A percentile compares a stretch with the other conserved stretches of the same genome.
Evolutionary conservation across 2,797 vertebrate genomes (phyloP).

Genomic region (Crotalus adamanteus): DNA sequence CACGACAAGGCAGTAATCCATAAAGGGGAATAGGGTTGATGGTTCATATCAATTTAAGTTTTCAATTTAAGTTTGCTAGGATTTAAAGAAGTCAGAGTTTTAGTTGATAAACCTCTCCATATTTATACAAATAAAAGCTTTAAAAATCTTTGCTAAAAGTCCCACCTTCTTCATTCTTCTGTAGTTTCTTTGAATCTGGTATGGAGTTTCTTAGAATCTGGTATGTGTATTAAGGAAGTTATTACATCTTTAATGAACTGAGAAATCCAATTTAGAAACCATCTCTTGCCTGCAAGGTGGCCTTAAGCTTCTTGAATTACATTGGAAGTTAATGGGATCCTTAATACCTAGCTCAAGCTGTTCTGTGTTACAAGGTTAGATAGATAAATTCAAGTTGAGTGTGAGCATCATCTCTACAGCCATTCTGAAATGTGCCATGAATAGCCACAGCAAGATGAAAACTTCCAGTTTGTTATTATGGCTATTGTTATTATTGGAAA

Average conservation of each 20-base stretch:
- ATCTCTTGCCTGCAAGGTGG: slow-evolving; percentile 23
- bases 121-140: not conserved
- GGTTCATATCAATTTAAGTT: not conserved
- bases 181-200: slow-evolving; percentile 19
- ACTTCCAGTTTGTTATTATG: not conserved
- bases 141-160: slow-evolving; percentile 22
- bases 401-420: not conserved
- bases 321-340: slow-evolving; percentile 11
- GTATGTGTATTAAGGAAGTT: slow-evolving; percentile 30
- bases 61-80: not conserved
- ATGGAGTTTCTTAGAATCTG: slow-evolving; percentile 21
- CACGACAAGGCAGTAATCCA: no score
- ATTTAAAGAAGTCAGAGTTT: slow-evolving; percentile 19
- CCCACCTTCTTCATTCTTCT: not conserved
- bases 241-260: slow-evolving; percentile 40
- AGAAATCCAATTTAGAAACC: slow-evolving; percentile 41
- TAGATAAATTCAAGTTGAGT: slow-evolving; percentile 7
- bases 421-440: not conserved
- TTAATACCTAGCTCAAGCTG: not conserved
- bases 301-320: slow-evolving; percentile 32
- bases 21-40: no score
- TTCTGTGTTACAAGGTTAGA: not conserved
- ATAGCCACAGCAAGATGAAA: not conserved
- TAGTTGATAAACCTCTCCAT: not conserved
- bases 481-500: not conserved